These are phyloP conservation scores for Esox masquinongy DNA, from an alignment of 2,797 vertebrate genomes.

Conservation along the genomic window DNA sequence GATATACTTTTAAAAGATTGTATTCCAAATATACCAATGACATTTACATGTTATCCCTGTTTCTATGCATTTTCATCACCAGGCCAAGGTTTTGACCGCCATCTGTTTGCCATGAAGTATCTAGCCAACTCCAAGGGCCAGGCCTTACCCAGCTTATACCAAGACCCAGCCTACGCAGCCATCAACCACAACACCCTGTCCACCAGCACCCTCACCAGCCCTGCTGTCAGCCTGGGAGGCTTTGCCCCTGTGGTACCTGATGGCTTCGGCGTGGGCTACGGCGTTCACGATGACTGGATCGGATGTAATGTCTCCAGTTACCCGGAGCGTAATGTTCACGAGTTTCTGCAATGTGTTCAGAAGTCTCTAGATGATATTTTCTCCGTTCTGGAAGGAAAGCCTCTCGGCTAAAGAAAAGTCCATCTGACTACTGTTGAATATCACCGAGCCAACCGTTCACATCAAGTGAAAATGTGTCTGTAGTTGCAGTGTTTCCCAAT, in stretches of 20 bases:
- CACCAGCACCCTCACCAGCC: slow-evolving; percentile 91
- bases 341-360: slow-evolving; percentile 86
- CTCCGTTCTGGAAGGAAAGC: slow-evolving; percentile 82
- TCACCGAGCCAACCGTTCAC: not conserved
- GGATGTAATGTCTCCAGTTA: slow-evolving; percentile 92
- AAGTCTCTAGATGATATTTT: slow-evolving; percentile 93
- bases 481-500: too few relatives aligned
- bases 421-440: not conserved
- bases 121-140: slow-evolving; percentile 76
- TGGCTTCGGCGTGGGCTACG: slow-evolving; percentile 90
- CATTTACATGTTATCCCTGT: too few relatives aligned
- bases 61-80: slow-evolving; percentile 28
- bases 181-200: slow-evolving; percentile 97
- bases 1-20: too few relatives aligned
- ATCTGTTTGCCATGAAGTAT: slow-evolving; percentile 86
- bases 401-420: slow-evolving; percentile 55
- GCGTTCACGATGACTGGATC: slow-evolving; percentile 88
- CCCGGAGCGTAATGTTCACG: slow-evolving; percentile 79
- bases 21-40: too few relatives aligned
- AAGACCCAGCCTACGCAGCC: slow-evolving; percentile 83
- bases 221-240: slow-evolving; percentile 85
- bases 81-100: slow-evolving; percentile 97
- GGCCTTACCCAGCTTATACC: slow-evolving; percentile 79
- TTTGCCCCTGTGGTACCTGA: slow-evolving; percentile 94
- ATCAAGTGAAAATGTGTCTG: not conserved